Evolutionary conservation across 2,113 vertebrate genomes (phyloP).

Genomic region (Erythrocercus mccallii): DNA sequence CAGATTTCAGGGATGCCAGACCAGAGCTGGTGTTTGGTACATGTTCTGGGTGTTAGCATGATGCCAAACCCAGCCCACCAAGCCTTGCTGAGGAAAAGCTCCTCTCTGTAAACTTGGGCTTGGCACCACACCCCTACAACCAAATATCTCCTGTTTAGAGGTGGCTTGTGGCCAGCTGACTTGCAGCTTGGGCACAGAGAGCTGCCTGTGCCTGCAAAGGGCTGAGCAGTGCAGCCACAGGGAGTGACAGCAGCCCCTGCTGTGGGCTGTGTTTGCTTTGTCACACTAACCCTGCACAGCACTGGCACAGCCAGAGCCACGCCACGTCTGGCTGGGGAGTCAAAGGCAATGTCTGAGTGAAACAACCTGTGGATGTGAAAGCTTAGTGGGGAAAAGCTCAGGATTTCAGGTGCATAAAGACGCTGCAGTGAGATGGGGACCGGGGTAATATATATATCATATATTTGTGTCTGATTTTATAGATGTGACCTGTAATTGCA

Average conservation of each 20-base stretch:
- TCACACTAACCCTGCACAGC: background rate
- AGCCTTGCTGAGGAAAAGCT: background rate
- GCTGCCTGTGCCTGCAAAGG: background rate
- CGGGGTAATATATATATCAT: too few relatives aligned
- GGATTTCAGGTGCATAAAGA: background rate
- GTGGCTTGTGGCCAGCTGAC: background rate
- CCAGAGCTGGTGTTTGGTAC: background rate
- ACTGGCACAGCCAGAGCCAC: background rate
- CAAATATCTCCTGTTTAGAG: background rate
- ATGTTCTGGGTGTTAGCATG: background rate
- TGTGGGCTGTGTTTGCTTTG: background rate
- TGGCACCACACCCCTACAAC: background rate
- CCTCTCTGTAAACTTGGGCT: background rate
- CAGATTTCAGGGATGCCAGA: background rate
- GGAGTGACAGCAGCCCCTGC: background rate
- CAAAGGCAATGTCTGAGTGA: accelerated
- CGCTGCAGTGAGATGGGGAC: too few relatives aligned
- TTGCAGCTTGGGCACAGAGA: background rate
- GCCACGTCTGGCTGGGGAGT: accelerated
- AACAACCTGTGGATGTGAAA: background rate
- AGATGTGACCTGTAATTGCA: background rate
- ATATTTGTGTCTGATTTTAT: background rate
- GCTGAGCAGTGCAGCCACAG: background rate
- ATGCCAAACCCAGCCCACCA: background rate
- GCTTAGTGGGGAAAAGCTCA: background rate